These are phyloP conservation scores for Rugalucina vietnamica DNA, from an alignment of 2,888 invertebrate species.

Conservation along the genomic window DNA sequence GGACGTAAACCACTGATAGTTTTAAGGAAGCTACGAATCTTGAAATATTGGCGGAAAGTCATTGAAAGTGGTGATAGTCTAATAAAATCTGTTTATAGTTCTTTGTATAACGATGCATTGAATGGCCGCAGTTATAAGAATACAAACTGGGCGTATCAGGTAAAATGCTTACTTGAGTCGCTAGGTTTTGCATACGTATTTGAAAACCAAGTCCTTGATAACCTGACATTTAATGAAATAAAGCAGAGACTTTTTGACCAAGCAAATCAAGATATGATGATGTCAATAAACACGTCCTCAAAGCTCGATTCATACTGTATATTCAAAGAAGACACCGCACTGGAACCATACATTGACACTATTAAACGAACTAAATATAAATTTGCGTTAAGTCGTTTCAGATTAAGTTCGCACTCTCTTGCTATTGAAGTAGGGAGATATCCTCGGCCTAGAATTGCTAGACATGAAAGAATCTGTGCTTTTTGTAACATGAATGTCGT, in stretches of 20 bases:
- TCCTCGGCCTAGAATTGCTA: not conserved
- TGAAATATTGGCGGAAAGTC: not conserved
- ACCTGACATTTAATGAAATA: not conserved
- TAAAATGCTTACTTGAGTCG: not conserved
- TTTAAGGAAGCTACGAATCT: not conserved
- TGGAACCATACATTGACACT: not conserved
- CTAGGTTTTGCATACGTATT: not conserved
- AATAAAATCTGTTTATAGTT: not conserved
- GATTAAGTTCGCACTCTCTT: not conserved
- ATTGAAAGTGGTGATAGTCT: not conserved
- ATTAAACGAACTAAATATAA: not conserved
- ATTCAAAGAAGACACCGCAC: not conserved
- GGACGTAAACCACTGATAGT: not conserved
- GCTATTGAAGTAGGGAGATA: not conserved
- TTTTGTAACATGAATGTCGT: not conserved
- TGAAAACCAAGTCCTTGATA: not conserved
- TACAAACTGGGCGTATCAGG: not conserved
- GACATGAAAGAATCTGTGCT: not conserved
- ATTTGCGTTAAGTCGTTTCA: not conserved
- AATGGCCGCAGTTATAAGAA: not conserved
- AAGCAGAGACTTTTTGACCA: not conserved
- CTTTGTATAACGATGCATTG: not conserved
- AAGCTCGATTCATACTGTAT: not conserved
- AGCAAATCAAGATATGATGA: not conserved
- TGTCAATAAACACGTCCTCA: not conserved